Evolutionary conservation across 2,888 invertebrate species (phyloP).

Genomic region (Schizaphis graminum): DNA sequence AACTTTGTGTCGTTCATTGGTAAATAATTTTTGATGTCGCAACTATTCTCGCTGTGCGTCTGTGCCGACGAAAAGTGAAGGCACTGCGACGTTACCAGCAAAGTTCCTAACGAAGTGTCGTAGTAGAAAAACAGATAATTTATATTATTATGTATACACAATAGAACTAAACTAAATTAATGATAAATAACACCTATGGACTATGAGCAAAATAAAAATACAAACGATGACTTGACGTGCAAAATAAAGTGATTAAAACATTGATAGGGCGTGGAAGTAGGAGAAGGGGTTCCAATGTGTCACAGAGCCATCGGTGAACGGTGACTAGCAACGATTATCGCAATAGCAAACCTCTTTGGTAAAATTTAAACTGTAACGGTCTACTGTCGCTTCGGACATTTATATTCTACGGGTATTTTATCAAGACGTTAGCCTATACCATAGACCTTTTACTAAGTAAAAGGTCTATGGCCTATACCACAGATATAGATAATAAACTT

Average conservation of each 20-base stretch:
- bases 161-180: too few species aligned
- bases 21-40: background rate
- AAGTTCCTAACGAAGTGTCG: background rate
- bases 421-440: background rate
- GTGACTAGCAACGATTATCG: slow-evolving; percentile 45
- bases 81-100: background rate
- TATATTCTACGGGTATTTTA: background rate
- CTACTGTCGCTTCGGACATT: background rate
- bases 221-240: slow-evolving; percentile 52
- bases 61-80: background rate
- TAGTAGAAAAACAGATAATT: background rate
- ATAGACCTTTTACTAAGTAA: too few species aligned
- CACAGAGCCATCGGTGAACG: slow-evolving; percentile 53
- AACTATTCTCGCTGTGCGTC: background rate
- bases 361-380: too few species aligned
- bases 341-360: slow-evolving; percentile 45
- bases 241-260: slow-evolving; percentile 60
- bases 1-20: slow-evolving; percentile 50
- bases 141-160: slow-evolving; percentile 1
- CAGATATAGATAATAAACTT: too few species aligned
- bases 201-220: slow-evolving; percentile 31
- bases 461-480: too few species aligned
- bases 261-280: slow-evolving; percentile 52
- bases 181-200: slow-evolving; percentile 30
- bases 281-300: slow-evolving; percentile 62